Conservation (phyloP, 2,888 invertebrate genomes). For the Sericinus montela region DNA sequence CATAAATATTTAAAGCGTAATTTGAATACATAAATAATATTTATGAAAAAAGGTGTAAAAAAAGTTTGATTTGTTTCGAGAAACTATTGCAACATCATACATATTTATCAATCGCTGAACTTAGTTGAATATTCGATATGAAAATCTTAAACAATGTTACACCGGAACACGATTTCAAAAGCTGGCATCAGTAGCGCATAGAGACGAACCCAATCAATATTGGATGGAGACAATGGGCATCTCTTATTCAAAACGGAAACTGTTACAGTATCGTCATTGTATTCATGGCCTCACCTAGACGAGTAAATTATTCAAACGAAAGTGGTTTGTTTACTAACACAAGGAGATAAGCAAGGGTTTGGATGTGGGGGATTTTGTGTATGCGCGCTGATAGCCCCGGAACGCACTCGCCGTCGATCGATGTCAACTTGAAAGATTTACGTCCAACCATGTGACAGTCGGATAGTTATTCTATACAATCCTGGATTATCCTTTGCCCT, state of each 20-base stretch:
- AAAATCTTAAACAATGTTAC: conserved; percentile 32
- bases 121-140: conserved; percentile 25
- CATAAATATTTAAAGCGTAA: conserved; percentile 5
- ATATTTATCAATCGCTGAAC: conserved; percentile 20
- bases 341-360: conserved; percentile 56
- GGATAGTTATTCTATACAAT: conserved; percentile 56
- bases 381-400: conserved; percentile 37
- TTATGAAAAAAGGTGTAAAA: conserved; percentile 1
- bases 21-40: conserved; percentile 16
- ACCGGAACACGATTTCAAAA: conserved; percentile 51
- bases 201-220: conserved; percentile 72
- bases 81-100: conserved; percentile 21
- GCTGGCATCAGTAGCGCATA: conserved; percentile 44
- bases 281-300: conserved; percentile 65
- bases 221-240: conserved; percentile 69
- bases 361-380: conserved; percentile 50
- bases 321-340: conserved; percentile 71
- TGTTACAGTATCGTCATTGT: conserved; percentile 73
- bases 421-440: conserved; percentile 69
- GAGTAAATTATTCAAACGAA: conserved; percentile 72
- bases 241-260: conserved; percentile 76
- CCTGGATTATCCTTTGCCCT: conserved; percentile 69
- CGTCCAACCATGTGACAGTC: conserved; percentile 63
- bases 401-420: conserved; percentile 53
- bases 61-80: conserved; percentile 17